Evolutionary conservation across 2,888 invertebrate genomes (phyloP), one percentile per base, ranked within the genome.

Genomic region (Esperia sulphurella): DNA sequence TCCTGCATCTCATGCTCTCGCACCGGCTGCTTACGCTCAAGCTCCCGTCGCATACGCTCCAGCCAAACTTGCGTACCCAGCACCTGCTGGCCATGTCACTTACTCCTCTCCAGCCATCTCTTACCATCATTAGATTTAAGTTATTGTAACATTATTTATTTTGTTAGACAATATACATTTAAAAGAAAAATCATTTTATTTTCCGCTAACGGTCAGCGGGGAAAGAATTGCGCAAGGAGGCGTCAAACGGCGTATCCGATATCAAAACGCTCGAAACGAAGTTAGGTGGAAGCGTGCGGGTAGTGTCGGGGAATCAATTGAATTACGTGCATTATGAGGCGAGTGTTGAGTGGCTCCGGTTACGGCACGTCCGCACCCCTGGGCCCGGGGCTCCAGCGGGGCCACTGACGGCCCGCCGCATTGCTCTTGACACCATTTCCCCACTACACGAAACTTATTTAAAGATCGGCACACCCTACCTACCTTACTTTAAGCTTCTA

Each of bases 251-350:
- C 71, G 86, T 82, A 89, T 89, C 88, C 80, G 85, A 89, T 89
- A 89, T 88, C 88, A 87, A 87, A 88, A 87, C 85, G 88, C 67
- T 81, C 63, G 65, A 84, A 87, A 89, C 82, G 84, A 88, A 87
- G 88, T 89, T 89, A 88, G 65, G 62, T 74, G 71, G 75, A 80
- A 84, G 83, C 85, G 85, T 86, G 87, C 79, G 85, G 85, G 83
- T 83, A 85, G 87, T 84, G 86, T 84, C 76, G 85, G 86, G 80
- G 83, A 83, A 86, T 83, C 85, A 88, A 89, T 88, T 86, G 88
- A 86, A 85, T 89, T 87, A 87, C 78, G 85, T 83, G 76, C 86
- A 80, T 88, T 87, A 87, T 80, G 78, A 85, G 76, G 79, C 71
- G 78, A 78, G 75, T 72, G 73, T 2, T 21, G 21, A 21, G 21